Base-by-base conservation (phyloP, 2,888 invertebrate genomes). In the Bursaphelenchus okinawaensis region DNA sequence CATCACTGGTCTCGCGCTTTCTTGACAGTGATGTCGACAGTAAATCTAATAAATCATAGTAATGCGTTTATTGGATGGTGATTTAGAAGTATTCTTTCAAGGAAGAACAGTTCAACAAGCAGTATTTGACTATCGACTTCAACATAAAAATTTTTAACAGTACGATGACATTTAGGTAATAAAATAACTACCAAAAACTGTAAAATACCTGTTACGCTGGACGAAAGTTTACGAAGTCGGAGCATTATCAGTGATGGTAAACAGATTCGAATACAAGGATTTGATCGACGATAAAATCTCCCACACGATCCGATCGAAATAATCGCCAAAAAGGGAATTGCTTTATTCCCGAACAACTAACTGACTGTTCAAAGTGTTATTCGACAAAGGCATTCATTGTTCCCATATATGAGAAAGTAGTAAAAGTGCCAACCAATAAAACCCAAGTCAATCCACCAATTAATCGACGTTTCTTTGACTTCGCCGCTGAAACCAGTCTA, bases 171-270 rank as follows among this genome's bases (percentile, higher is more conserved):
- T 16, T 16, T 16, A 19, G 19, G 40, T 40, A 16, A 16, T 16
- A 40, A 40, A 16, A 19, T 16, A 16, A 19, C 16, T 40, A 40
- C n/a, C n/a, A 19, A 19, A 40, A 40, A 40, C n/a, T 16, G 16
- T 40, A 16, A 24, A 9, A 22, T 16, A 56, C 24, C 57, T 20
- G 57, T 56, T 23, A 56, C 24, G 12, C 22, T 22, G 20, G 57
- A 56, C 19, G 57, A 56, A 24, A 56, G 57, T 4, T 56, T 56
- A 12, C 57, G 57, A 1, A 56, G 19, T 3, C 57, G 57, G 16
- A 26, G 26, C 57, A 56, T 56, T n/a, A 56, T 54, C 19, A 24
- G 55, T 23, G 55, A 20, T 55, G 55, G 28, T 19, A 55, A n/a
- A 26, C 7, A 23, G 28, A 22, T 26, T 26, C 1, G 40, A 28